Base-by-base conservation (phyloP, 1,140 invertebrate genomes). In the Metopolophium dirhodum region DNA sequence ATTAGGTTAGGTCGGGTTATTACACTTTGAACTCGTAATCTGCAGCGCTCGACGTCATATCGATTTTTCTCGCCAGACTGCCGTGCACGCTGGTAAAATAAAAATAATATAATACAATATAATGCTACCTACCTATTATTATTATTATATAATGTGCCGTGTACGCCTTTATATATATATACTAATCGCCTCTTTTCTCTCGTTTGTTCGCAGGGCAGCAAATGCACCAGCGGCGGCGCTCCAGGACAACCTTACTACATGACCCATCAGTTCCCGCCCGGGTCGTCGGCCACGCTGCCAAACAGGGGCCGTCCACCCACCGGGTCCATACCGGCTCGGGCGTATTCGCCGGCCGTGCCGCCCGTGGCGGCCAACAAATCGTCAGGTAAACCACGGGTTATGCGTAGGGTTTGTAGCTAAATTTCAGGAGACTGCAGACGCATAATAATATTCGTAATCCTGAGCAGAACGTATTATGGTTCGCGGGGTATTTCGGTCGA, bases 321-420 rank as follows among this genome's bases (percentile, higher is more conserved):
- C 37, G 96, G 96, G 14, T 95, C 96, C 9, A 95, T 97, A 54
- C 95, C 97, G 45, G 82, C 82, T 35, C 95, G 97, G 87, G 96
- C 97, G 8, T 97, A 97, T 94, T 97, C 97, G 68, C 97, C 97
- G 1, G 96, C 96, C 49, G 89, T 94, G n/a, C 91, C 94, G 20
- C 97, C 37, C 95, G 96, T 2, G 96, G 96, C 83, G 6, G 91
- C 49, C 82, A 85, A 83, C 49, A 90, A 89, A 54, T 68, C 87
- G 26, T 93, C 93, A 77, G 93, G 93, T 93, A 61, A 37, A 30
- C 54, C 37, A 9, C 37, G 0, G 2, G 41, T 82, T 9, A n/a
- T 30, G 2, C n/a, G 77, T 61, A 49, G n/a, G 49, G 49, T 11
- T 47, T 47, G 47, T 49, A 51, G 49, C 18, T 51, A 51, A 4